Conservation (phyloP, 1,140 invertebrate genomes). For the Achatina immaculata region DNA sequence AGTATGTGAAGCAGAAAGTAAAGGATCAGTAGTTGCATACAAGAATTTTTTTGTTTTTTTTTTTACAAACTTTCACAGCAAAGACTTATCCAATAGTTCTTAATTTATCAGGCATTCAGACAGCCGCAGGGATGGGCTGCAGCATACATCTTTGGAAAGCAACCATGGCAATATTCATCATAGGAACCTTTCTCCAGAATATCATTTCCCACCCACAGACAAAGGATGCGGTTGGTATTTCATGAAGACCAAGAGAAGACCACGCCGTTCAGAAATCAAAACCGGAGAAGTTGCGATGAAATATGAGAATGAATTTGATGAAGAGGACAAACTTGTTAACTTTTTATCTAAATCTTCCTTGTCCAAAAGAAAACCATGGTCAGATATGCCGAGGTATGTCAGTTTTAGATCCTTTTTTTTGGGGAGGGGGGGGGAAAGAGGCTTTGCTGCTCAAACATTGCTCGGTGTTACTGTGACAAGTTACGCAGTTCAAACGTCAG, state of each 20-base stretch:
- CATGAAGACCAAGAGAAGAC: neutral
- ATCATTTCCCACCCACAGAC: conserved; percentile 29
- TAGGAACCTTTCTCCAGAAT: conserved; percentile 37
- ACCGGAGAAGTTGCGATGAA: conserved; percentile 31
- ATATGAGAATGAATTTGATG: conserved; percentile 37
- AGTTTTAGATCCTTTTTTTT: neutral
- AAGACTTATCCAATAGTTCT: neutral
- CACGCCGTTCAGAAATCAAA: conserved; percentile 12
- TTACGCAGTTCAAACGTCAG: neutral
- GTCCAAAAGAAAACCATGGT: conserved; percentile 43
- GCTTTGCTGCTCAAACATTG: neutral
- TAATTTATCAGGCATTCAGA: neutral
- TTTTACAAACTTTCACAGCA: too few species aligned
- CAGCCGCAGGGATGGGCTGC: neutral
- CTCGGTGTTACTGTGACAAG: neutral
- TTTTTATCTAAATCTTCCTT: conserved; percentile 23
- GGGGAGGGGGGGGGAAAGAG: neutral
- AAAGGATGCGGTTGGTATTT: neutral
- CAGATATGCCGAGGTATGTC: conserved; percentile 40
- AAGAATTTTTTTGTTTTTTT: too few species aligned
- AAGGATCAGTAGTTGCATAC: neutral
- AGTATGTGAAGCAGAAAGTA: too few species aligned
- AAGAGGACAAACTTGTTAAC: conserved; percentile 26
- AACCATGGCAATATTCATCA: neutral
- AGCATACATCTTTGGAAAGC: neutral